Percentiles rank a stretch among this genome's conserved stretches.
These are phyloP conservation scores for Calephelis nemesis DNA, from an alignment of 1,140 invertebrate genomes.

Conservation along the genomic window DNA sequence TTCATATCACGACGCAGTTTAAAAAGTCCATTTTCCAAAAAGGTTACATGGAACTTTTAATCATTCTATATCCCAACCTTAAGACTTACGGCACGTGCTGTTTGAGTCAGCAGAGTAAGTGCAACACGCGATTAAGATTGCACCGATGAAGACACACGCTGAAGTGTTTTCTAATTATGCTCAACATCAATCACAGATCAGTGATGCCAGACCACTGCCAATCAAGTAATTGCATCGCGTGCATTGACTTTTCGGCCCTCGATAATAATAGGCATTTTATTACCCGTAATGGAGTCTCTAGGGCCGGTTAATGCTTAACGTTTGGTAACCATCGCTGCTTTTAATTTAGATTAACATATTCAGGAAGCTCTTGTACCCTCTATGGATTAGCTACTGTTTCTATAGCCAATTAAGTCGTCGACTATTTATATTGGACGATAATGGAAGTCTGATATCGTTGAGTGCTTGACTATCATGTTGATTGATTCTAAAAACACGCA, in stretches of 20 bases:
- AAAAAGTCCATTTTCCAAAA: too few relatives aligned
- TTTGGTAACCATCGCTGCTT: conserved; percentile 61
- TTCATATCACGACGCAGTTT: too few relatives aligned
- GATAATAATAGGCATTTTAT: conserved; percentile 79
- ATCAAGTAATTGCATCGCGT: conserved; percentile 79
- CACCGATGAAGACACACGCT: conserved; percentile 72
- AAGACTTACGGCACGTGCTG: conserved; percentile 44
- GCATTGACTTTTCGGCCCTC: conserved; percentile 77
- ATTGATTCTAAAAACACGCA: conserved; percentile 64
- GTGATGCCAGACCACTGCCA: conserved; percentile 69
- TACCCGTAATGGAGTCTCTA: conserved; percentile 76
- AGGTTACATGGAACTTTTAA: conserved; percentile 10
- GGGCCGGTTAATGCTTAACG: conserved; percentile 66
- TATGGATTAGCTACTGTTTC: conserved; percentile 41
- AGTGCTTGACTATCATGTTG: conserved; percentile 61
- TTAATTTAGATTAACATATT: conserved; percentile 74
- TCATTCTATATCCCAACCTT: conserved; percentile 16
- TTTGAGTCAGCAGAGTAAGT: conserved; percentile 70
- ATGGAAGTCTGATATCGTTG: conserved; percentile 59
- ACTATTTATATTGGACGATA: conserved; percentile 54
- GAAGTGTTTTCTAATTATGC: conserved; percentile 78
- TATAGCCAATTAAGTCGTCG: conserved; percentile 66
- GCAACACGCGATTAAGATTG: conserved; percentile 74
- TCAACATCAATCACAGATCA: conserved; percentile 70
- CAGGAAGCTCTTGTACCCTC: conserved; percentile 46